Base-by-base conservation (phyloP, 2,888 invertebrate species). In the Scaptomyza reducta region DNA sequence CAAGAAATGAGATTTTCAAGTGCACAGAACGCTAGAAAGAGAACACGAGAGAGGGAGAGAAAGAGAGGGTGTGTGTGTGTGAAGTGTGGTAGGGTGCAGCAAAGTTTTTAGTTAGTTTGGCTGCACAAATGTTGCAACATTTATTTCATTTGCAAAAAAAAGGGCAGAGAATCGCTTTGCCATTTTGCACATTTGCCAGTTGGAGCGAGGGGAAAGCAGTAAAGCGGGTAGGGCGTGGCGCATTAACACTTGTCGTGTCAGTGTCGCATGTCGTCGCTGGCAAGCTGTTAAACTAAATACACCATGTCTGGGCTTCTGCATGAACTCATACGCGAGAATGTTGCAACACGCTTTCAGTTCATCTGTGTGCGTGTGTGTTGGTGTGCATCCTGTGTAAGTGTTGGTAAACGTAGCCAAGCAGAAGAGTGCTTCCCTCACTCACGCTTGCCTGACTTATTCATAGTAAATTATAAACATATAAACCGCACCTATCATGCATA, bases 221-320 rank as follows among this genome's bases (percentile, higher is more conserved):
- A 6, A 38, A 29, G 31, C 31, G 10, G 10, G 10, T 1, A 18
- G 70, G 71, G 83, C 79, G 82, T 85, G 84, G 78, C 70, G 65
- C 66, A 79, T 87, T 83, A 84, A 84, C 86, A 84, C 84, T 84
- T 84, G 84, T 87, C 85, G 83, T 87, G 83, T 83, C 85, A 87
- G 82, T 83, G 87, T 82, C 87, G 83, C 81, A 86, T 81, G 86
- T 78, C 71, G 76, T 74, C 77, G 82, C 74, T 71, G 56, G 80
- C 72, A 73, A 87, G 76, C 87, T 80, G 82, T 84, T 87, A 84
- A 87, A 82, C 79, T 82, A 82, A 87, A 82, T 84, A 86, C 84
- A 83, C 77, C 60, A 73, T 87, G 82, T 87, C 82, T 87, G 81
- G 64, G 58, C 71, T 73, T 78, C 69, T 68, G 87, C 87, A 75